A percentile compares a stretch with the other conserved stretches of the same genome.
Evolutionary conservation across 2,888 invertebrate genomes (phyloP).

Genomic region (Acrocyrtus sp.): DNA sequence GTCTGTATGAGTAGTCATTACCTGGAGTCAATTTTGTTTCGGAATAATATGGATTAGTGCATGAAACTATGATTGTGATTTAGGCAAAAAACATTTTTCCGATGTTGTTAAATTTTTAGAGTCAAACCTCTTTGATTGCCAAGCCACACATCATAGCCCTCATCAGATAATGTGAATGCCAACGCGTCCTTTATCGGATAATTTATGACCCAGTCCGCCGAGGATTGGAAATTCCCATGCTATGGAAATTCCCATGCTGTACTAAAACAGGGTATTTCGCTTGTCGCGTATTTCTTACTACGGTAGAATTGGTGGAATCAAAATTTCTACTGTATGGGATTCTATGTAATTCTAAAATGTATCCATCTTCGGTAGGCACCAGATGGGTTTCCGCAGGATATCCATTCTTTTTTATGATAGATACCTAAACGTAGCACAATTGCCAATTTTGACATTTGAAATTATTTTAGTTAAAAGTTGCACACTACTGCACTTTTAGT

Average conservation of each 20-base stretch:
- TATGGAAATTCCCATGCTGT: slow-evolving; percentile 89
- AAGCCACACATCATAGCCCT: slow-evolving; percentile 70
- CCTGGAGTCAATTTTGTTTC: too few relatives aligned
- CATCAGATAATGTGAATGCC: slow-evolving; percentile 66
- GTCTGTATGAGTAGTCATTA: slow-evolving; percentile 33
- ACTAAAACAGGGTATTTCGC: slow-evolving; percentile 67
- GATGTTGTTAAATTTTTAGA: too few relatives aligned
- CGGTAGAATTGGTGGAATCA: slow-evolving; percentile 64
- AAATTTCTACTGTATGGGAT: slow-evolving; percentile 68
- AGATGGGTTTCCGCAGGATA: slow-evolving; percentile 68
- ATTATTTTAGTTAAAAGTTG: not conserved
- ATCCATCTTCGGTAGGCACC: slow-evolving; percentile 68
- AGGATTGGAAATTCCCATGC: slow-evolving; percentile 80
- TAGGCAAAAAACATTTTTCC: too few relatives aligned
- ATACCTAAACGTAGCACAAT: slow-evolving; percentile 58
- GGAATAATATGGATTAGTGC: too few relatives aligned
- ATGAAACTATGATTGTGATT: too few relatives aligned
- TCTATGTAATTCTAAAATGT: slow-evolving; percentile 68
- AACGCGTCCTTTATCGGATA: slow-evolving; percentile 72
- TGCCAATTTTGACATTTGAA: not conserved
- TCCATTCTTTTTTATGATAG: slow-evolving; percentile 67
- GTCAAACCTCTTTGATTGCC: slow-evolving; percentile 47
- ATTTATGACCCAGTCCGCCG: slow-evolving; percentile 81
- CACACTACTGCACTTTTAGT: not conserved
- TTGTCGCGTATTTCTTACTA: not conserved